Evolutionary conservation across 1,140 invertebrate species (phyloP).

Genomic region (Streblospio benedicti): DNA sequence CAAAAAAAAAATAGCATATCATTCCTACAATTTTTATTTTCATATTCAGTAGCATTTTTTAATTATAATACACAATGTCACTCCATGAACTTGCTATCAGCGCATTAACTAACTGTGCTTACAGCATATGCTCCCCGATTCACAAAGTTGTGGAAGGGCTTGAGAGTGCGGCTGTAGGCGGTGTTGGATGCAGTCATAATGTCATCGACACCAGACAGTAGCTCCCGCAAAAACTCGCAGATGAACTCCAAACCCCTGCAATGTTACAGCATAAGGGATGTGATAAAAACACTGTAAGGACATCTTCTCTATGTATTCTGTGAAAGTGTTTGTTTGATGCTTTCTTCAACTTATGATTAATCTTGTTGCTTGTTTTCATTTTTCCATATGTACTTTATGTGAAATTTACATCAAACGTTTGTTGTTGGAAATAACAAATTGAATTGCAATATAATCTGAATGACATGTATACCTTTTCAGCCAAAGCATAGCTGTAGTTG

Average conservation of each 20-base stretch:
- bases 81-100: too few relatives aligned
- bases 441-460: not conserved
- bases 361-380: too few relatives aligned
- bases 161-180: slow-evolving; percentile 39
- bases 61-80: too few relatives aligned
- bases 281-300: not conserved
- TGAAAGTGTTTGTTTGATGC: not conserved
- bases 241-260: slow-evolving; percentile 42
- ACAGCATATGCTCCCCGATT: slow-evolving; percentile 43
- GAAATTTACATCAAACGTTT: too few relatives aligned
- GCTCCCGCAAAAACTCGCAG: slow-evolving; percentile 25
- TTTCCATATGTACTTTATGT: too few relatives aligned
- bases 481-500: slow-evolving; percentile 43
- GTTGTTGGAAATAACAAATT: not conserved
- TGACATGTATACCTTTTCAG: slow-evolving; percentile 36
- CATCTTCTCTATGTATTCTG: not conserved
- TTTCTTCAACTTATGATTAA: too few relatives aligned
- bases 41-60: too few relatives aligned
- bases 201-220: slow-evolving; percentile 27
- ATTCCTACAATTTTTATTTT: too few relatives aligned
- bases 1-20: too few relatives aligned
- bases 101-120: slow-evolving; percentile 23
- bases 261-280: not conserved
- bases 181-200: slow-evolving; percentile 28
- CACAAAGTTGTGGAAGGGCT: slow-evolving; percentile 44